Evolutionary conservation across 2,888 invertebrate genomes (phyloP).

Genomic region (Margaritifera margaritifera): DNA sequence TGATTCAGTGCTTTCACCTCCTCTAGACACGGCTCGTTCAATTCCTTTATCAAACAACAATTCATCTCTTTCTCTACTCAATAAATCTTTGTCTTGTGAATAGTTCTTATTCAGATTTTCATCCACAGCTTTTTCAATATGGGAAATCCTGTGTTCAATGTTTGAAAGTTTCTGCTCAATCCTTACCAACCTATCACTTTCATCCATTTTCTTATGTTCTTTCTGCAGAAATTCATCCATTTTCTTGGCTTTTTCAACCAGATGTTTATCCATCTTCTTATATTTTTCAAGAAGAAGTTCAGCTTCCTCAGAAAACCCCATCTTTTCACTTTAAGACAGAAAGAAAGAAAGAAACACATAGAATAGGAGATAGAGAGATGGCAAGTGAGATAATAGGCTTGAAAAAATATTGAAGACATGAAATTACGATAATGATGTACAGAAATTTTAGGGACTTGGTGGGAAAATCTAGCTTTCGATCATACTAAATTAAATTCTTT

Average conservation of each 20-base stretch:
- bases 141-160: slow-evolving; percentile 30
- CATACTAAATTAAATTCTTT: no score
- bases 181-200: slow-evolving; percentile 23
- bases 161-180: slow-evolving; percentile 33
- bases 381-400: background rate
- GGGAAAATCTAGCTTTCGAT: background rate
- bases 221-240: background rate
- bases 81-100: no score
- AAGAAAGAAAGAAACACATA: slow-evolving; percentile 1
- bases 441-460: background rate
- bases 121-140: slow-evolving; percentile 25
- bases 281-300: background rate
- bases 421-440: background rate
- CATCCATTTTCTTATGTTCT: background rate
- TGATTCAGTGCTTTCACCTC: slow-evolving; percentile 32
- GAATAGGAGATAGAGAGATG: background rate
- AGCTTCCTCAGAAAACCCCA: background rate
- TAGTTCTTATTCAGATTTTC: slow-evolving; percentile 6
- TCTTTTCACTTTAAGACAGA: background rate
- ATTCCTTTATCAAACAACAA: no score
- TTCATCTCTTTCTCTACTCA: no score
- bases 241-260: background rate
- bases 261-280: background rate
- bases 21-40: no score
- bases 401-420: background rate